Conservation (phyloP, 2,113 vertebrate genomes). For the Mesembrinibis cayennensis region DNA sequence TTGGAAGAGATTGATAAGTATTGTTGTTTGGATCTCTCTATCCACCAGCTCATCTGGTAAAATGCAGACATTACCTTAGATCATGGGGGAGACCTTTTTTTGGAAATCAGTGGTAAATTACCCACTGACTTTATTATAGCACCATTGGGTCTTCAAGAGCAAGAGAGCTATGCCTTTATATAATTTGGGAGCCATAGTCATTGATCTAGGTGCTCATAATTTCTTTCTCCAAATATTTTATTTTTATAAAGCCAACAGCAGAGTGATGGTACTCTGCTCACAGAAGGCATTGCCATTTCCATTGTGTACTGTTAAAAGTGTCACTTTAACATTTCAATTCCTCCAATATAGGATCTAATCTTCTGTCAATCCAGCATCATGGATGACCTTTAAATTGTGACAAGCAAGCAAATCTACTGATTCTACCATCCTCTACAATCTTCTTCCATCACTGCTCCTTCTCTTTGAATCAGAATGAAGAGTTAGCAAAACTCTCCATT, state of each 20-base stretch:
- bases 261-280: neutral
- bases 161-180: neutral
- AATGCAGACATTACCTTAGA: neutral
- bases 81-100: neutral
- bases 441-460: neutral
- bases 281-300: neutral
- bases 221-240: neutral
- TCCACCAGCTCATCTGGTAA: neutral
- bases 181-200: neutral
- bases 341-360: neutral
- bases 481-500: neutral
- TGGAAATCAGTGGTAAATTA: neutral
- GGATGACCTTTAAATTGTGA: neutral
- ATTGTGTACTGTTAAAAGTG: neutral
- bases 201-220: neutral
- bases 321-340: neutral
- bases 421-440: neutral
- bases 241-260: neutral
- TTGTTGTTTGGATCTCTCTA: neutral
- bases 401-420: neutral
- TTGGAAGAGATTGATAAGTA: neutral
- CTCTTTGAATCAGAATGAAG: neutral
- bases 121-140: neutral
- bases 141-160: neutral
- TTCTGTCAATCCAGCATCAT: neutral